Evolutionary conservation across 2,113 vertebrate species (phyloP), one percentile per base, ranked within the genome.

Genomic region (Podarcis muralis): DNA sequence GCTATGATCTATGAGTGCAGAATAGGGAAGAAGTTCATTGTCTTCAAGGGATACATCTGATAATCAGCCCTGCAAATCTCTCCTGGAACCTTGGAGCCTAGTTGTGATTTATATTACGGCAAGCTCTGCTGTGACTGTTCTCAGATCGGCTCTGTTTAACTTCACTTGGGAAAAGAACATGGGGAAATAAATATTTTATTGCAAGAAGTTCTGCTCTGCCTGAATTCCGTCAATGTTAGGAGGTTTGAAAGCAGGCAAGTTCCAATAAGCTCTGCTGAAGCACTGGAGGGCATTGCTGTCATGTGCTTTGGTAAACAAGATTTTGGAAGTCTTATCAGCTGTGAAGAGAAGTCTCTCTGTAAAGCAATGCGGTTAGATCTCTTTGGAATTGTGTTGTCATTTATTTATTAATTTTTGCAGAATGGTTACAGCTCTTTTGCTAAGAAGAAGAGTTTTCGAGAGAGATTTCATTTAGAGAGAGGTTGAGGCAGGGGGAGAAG

Each of bases 271-370:
- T 27, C 13, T 85, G 32, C 71, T 76, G 62, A 27, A 75, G 84
- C 53, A 75, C 72, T 8, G 30, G 66, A 71, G 82, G 65, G 82
- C 25, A 22, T 71, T 71, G n/a, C 37, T 84, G 66, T n/a, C 37
- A 71, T 43, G 16, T 18, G 68, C 86, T 76, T 87, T 80, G 75
- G 83, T 72, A 90, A 62, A 2, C 11, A 74, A 85, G 88, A 79
- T 80, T 1, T 40, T 72, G 78, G 81, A 40, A 76, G 30, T 48
- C 35, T 78, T 20, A 90, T 85, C 22, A 62, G 13, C 68, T 59
- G 22, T 66, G 57, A 48, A 76, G 43, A 40, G 57, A 48, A 22
- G 62, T 30, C 18, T 77, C 6, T 43, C 43, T 23, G 68, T 43
- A 72, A 84, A 84, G 48, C 37, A 32, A 84, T 53, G 48, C 15